Evolutionary conservation across 2,888 invertebrate genomes (phyloP).

Genomic region (Ceramica pisi): DNA sequence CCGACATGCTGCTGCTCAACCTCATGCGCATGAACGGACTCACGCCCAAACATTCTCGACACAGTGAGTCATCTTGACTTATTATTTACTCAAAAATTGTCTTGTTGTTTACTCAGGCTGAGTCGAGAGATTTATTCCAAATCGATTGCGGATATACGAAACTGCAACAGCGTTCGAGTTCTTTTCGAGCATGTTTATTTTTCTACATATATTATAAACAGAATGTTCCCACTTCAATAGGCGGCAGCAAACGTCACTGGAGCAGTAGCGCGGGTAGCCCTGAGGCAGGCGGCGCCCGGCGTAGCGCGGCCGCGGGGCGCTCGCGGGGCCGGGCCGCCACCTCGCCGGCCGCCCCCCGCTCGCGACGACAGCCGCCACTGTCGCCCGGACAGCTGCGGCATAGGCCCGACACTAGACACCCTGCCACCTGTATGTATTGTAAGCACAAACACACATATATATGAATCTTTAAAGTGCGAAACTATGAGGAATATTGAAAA

Average conservation of each 20-base stretch:
- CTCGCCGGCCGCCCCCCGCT: constrained; percentile 34
- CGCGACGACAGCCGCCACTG: constrained; percentile 62
- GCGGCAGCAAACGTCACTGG: constrained; percentile 83
- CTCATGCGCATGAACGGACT: constrained; percentile 87
- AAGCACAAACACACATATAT: no score
- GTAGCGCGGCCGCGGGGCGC: not conserved
- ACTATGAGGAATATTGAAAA: no score
- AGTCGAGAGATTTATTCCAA: no score
- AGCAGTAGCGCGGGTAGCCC: constrained; percentile 57
- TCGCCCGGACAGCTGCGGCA: constrained; percentile 81
- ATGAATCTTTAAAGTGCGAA: no score
- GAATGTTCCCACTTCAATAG: constrained; percentile 41
- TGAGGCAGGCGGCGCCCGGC: constrained; percentile 11
- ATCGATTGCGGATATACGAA: no score
- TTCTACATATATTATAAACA: not conserved
- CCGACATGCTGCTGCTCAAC: constrained; percentile 86
- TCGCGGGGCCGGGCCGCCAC: constrained; percentile 36
- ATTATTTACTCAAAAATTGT: no score
- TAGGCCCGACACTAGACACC: constrained; percentile 34
- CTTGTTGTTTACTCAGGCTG: no score
- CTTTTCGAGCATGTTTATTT: no score
- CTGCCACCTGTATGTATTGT: constrained; percentile 17
- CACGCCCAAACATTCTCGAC: constrained; percentile 77
- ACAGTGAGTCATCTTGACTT: constrained; percentile 75
- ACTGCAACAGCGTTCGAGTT: no score